These are phyloP conservation scores for Microctenopoma steveboyesi DNA, from an alignment of 2,797 vertebrate species.

Conservation along the genomic window DNA sequence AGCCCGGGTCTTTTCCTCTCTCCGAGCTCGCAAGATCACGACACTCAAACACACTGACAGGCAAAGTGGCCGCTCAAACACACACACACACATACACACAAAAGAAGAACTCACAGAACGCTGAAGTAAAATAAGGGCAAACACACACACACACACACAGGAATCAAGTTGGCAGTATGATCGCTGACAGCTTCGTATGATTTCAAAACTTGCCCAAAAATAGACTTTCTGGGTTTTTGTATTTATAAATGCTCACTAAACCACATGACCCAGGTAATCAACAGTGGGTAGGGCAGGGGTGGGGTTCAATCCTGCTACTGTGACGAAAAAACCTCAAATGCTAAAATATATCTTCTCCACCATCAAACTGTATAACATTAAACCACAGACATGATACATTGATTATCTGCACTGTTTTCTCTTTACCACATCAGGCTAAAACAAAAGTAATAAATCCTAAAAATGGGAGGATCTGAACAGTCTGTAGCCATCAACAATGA, in stretches of 20 bases:
- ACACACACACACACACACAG: constrained; percentile 19
- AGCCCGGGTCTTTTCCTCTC: constrained; percentile 73
- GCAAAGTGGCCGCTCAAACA: constrained; percentile 23
- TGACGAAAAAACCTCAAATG: constrained; percentile 1
- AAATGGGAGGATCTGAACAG: constrained; percentile 13
- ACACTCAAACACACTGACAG: constrained; percentile 76
- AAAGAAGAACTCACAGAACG: constrained; percentile 48
- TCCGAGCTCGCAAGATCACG: constrained; percentile 71
- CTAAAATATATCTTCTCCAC: neutral
- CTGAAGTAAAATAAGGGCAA: constrained; percentile 44
- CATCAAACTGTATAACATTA: too few species aligned
- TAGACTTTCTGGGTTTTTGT: constrained; percentile 2
- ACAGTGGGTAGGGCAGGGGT: too few species aligned
- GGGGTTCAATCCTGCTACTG: too few species aligned
- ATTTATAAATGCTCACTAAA: too few species aligned
- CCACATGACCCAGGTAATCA: too few species aligned
- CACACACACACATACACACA: constrained; percentile 29
- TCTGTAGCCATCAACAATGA: constrained; percentile 23
- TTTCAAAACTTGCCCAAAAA: constrained; percentile 16
- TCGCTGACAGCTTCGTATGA: constrained; percentile 44
- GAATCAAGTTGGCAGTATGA: constrained; percentile 29
- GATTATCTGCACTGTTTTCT: too few species aligned
- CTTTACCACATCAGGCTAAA: constrained; percentile 19
- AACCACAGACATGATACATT: too few species aligned
- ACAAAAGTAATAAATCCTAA: constrained; percentile 15